A percentile compares a stretch with the other conserved stretches of the same genome.
These are phyloP conservation scores for Ditylenchus dipsaci DNA, from an alignment of 1,140 invertebrate genomes.

Conservation along the genomic window DNA sequence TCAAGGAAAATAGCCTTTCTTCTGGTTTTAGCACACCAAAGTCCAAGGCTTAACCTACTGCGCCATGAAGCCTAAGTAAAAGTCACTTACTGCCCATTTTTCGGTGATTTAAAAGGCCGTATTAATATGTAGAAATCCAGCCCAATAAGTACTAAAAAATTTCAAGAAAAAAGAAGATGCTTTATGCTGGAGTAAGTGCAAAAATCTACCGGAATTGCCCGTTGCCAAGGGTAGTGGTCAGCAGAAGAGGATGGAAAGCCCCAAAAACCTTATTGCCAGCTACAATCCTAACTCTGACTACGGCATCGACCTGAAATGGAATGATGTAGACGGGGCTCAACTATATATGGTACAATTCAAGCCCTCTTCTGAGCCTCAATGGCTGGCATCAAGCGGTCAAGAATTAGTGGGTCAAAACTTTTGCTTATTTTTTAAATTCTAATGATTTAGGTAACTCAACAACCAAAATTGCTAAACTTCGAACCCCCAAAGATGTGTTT, in stretches of 20 bases:
- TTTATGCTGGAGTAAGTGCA: conserved; percentile 34
- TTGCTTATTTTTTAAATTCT: neutral
- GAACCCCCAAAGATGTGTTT: conserved; percentile 5
- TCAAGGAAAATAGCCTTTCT: too few relatives aligned
- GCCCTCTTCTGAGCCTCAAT: neutral
- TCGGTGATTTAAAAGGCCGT: too few relatives aligned
- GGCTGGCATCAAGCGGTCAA: neutral
- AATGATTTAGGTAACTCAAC: neutral
- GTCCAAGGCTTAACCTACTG: too few relatives aligned
- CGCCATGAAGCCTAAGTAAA: too few relatives aligned
- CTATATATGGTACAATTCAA: conserved; percentile 1
- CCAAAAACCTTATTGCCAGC: neutral
- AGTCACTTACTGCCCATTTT: too few relatives aligned
- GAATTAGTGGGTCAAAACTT: too few relatives aligned
- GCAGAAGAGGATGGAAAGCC: neutral
- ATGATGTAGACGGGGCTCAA: neutral
- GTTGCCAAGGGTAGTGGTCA: conserved; percentile 1
- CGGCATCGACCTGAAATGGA: conserved; percentile 8
- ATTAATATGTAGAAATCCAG: too few relatives aligned
- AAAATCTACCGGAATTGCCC: conserved; percentile 22
- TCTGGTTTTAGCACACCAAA: too few relatives aligned
- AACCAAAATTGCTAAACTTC: conserved; percentile 14
- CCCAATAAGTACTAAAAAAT: too few relatives aligned
- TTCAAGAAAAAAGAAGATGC: conserved; percentile 17
- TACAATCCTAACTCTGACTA: neutral